phyloP scores from a whole-genome alignment of 1,140 invertebrate genomes.

The Sesamia nonagrioides region DNA sequence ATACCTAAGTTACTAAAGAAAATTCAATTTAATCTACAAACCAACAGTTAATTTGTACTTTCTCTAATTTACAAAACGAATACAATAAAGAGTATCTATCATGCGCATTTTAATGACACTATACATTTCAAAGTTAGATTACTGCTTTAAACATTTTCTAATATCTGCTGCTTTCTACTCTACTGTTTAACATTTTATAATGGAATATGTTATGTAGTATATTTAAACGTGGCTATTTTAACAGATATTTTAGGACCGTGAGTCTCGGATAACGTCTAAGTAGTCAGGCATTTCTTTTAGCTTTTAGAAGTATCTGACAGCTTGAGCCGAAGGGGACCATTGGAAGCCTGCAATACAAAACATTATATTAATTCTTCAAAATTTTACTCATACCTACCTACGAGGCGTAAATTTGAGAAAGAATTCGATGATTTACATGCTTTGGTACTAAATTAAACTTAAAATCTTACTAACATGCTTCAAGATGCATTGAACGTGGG shows the following conservation, averaged over 20 bases:
- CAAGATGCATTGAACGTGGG: no score
- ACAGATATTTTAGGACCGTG: slow-evolving; percentile 15
- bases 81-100: not conserved
- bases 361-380: slow-evolving; percentile 26
- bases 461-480: not conserved
- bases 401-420: not conserved
- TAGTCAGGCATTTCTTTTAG: slow-evolving; percentile 44
- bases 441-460: not conserved
- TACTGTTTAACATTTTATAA: slow-evolving; percentile 9
- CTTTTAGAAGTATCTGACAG: slow-evolving; percentile 64
- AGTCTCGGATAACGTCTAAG: slow-evolving; percentile 3
- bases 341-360: slow-evolving; percentile 65
- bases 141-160: slow-evolving; percentile 31
- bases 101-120: slow-evolving; percentile 18
- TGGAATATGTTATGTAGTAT: slow-evolving; percentile 17
- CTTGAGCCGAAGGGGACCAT: slow-evolving; percentile 60
- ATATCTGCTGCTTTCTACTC: not conserved
- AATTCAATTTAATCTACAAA: slow-evolving; percentile 1
- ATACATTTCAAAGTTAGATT: slow-evolving; percentile 13
- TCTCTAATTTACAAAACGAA: slow-evolving; percentile 19
- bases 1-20: slow-evolving; percentile 7
- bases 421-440: not conserved
- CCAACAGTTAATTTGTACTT: slow-evolving; percentile 37
- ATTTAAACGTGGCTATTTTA: slow-evolving; percentile 18
- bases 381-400: not conserved